Evolutionary conservation across 1,140 invertebrate species (phyloP).

Genomic region (Hyphantria cunea): DNA sequence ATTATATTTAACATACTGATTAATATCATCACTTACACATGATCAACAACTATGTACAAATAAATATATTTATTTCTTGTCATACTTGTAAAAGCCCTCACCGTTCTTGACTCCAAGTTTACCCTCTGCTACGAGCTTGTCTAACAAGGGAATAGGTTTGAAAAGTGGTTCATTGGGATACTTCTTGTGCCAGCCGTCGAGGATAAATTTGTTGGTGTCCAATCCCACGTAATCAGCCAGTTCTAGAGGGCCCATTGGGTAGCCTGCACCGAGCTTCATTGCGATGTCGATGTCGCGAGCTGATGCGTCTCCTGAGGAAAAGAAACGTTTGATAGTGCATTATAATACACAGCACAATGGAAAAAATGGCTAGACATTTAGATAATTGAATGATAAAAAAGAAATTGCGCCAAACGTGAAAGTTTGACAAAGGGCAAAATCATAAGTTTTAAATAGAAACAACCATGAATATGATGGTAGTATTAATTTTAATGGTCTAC

Average conservation of each 20-base stretch:
- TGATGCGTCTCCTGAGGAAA: slow-evolving; percentile 84
- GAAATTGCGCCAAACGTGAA: no score
- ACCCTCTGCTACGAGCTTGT: slow-evolving; percentile 90
- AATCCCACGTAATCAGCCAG: slow-evolving; percentile 91
- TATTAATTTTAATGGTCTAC: no score
- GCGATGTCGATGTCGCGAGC: slow-evolving; percentile 90
- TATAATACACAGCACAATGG: no score
- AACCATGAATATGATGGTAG: no score
- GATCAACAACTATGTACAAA: not conserved
- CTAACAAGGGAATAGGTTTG: slow-evolving; percentile 84
- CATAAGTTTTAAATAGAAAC: no score
- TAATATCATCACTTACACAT: not conserved
- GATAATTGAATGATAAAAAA: no score
- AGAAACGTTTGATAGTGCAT: no score
- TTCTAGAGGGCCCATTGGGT: slow-evolving; percentile 94
- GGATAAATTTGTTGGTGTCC: slow-evolving; percentile 86
- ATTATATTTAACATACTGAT: not conserved
- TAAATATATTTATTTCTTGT: slow-evolving; percentile 76
- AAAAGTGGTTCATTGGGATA: slow-evolving; percentile 91
- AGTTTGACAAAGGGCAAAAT: no score
- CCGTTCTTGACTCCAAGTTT: slow-evolving; percentile 93
- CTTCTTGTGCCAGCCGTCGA: slow-evolving; percentile 90
- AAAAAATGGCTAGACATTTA: no score
- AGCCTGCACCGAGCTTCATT: slow-evolving; percentile 94
- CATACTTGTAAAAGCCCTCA: slow-evolving; percentile 94